phyloP scores from a whole-genome alignment of 1,140 invertebrate genomes.

The Drosophila pandora region DNA sequence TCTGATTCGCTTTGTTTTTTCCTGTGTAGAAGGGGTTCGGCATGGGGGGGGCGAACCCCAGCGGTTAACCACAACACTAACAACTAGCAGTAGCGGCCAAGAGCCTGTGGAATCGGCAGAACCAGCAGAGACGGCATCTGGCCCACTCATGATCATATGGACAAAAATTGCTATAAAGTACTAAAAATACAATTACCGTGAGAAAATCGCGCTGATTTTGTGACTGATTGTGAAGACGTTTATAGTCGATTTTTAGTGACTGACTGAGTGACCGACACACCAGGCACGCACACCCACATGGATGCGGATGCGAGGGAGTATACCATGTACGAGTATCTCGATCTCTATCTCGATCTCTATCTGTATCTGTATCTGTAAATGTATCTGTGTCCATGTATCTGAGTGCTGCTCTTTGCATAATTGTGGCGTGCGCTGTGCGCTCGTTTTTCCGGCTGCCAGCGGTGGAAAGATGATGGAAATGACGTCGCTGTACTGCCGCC shows the following conservation, averaged over 20 bases:
- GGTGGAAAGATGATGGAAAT: conserved; percentile 52
- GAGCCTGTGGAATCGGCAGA: conserved; percentile 37
- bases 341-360: conserved; percentile 6
- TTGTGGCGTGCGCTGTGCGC: conserved; percentile 58
- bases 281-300: not conserved
- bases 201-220: conserved; percentile 79
- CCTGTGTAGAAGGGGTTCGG: conserved; percentile 4
- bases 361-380: not conserved
- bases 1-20: not conserved
- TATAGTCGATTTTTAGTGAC: conserved; percentile 82
- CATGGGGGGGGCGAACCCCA: conserved; percentile 12
- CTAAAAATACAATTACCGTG: conserved; percentile 83
- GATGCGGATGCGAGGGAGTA: conserved; percentile 34
- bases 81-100: conserved; percentile 13
- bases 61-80: conserved; percentile 27
- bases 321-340: not conserved
- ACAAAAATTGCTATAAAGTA: conserved; percentile 82
- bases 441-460: conserved; percentile 60
- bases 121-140: conserved; percentile 61
- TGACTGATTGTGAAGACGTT: conserved; percentile 81
- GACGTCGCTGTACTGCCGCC: conserved; percentile 51
- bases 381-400: conserved; percentile 4
- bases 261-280: conserved; percentile 56
- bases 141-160: conserved; percentile 77
- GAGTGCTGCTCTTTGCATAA: conserved; percentile 62